Evolutionary conservation across 2,888 invertebrate genomes (phyloP).

Genomic region (Platynereis dumerilii): DNA sequence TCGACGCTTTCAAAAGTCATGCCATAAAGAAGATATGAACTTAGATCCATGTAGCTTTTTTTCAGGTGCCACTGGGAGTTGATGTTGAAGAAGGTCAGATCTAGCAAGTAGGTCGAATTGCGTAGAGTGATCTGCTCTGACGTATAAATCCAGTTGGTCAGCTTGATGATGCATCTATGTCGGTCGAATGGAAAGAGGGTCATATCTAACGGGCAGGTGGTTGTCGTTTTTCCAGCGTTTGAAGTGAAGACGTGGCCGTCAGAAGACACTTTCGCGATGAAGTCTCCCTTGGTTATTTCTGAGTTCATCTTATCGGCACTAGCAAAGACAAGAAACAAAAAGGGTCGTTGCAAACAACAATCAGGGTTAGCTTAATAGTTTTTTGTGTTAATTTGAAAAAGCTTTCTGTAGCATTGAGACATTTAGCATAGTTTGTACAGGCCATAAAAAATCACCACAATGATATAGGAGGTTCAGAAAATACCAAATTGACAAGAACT

Average conservation of each 20-base stretch:
- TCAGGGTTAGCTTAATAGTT: no score
- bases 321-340: neutral
- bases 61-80: neutral
- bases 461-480: no score
- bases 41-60: neutral
- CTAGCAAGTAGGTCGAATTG: neutral
- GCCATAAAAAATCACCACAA: no score
- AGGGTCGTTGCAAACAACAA: no score
- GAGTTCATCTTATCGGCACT: conserved; percentile 4
- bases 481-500: no score
- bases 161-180: neutral
- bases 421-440: no score
- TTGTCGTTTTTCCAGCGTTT: neutral
- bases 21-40: neutral
- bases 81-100: neutral
- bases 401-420: no score
- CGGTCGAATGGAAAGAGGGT: conserved; percentile 1
- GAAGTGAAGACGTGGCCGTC: neutral
- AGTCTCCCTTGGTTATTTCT: neutral
- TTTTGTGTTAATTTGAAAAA: no score
- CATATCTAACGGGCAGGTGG: neutral
- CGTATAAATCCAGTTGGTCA: conserved; percentile 1
- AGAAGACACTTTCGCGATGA: neutral
- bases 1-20: neutral
- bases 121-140: neutral